Evolutionary conservation across 2,888 invertebrate species (phyloP).

Genomic region (Heteromyza rotundicornis): DNA sequence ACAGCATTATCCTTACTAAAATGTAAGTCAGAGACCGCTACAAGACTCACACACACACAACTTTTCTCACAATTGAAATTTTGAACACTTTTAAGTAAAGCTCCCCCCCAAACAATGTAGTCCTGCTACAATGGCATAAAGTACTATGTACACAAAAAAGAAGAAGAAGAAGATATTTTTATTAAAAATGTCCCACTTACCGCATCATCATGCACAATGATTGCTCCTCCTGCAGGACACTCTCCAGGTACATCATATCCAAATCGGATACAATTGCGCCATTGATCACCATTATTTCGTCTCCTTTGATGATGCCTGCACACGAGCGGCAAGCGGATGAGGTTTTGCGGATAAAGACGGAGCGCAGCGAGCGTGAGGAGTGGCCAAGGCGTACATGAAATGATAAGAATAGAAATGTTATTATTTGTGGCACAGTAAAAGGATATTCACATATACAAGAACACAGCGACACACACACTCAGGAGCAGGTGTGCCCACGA

Average conservation of each 20-base stretch:
- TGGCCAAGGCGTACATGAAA: not conserved
- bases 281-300: conserved; percentile 99
- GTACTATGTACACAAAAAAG: not conserved
- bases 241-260: conserved; percentile 99
- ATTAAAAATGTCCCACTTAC: conserved; percentile 61
- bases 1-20: too few species aligned
- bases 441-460: not conserved
- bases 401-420: not conserved
- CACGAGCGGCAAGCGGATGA: conserved; percentile 3
- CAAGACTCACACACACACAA: too few species aligned
- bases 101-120: too few species aligned
- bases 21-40: too few species aligned
- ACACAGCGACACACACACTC: not conserved
- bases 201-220: conserved; percentile 97
- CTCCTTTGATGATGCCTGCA: conserved; percentile 94
- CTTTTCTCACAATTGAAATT: too few species aligned
- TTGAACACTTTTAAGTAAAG: too few species aligned
- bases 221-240: conserved; percentile 92
- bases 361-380: not conserved
- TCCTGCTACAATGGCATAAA: too few species aligned
- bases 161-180: too few species aligned
- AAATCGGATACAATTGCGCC: conserved; percentile 96
- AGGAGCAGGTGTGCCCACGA: too few species aligned
- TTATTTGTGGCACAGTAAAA: not conserved
- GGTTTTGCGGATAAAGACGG: not conserved